A percentile compares a stretch with the other conserved stretches of the same genome.
Conservation (phyloP, 2,113 vertebrate species). For the Piprites chloris region DNA sequence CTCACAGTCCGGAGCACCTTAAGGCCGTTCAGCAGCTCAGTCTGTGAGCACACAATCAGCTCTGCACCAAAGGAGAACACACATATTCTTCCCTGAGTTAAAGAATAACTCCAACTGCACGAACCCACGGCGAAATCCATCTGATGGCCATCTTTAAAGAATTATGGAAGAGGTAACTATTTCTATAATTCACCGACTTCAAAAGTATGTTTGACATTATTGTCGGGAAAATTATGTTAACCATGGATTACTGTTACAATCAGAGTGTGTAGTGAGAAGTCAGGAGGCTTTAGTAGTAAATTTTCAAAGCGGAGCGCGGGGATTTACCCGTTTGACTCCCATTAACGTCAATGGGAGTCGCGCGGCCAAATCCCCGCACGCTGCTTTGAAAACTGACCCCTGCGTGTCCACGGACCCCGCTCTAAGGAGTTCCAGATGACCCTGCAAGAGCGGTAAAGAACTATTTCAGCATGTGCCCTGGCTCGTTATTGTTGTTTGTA, state of each 20-base stretch:
- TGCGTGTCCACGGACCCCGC: slow-evolving; percentile 16
- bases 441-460: slow-evolving; percentile 23
- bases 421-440: slow-evolving; percentile 69
- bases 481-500: slow-evolving; percentile 44
- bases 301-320: slow-evolving; percentile 65
- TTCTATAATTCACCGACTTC: slow-evolving; percentile 74
- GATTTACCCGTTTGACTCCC: slow-evolving; percentile 71
- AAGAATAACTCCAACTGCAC: slow-evolving; percentile 4
- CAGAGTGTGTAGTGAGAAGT: slow-evolving; percentile 75
- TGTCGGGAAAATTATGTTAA: slow-evolving; percentile 77
- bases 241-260: slow-evolving; percentile 76
- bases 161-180: slow-evolving; percentile 68
- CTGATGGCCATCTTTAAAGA: slow-evolving; percentile 71
- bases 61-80: background rate
- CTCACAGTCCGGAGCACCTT: background rate
- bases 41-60: background rate
- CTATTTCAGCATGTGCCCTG: slow-evolving; percentile 36
- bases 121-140: slow-evolving; percentile 13
- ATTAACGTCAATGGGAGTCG: slow-evolving; percentile 61
- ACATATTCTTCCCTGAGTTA: background rate
- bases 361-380: slow-evolving; percentile 40
- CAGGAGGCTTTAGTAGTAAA: slow-evolving; percentile 68
- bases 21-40: background rate
- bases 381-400: slow-evolving; percentile 66
- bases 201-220: slow-evolving; percentile 76